Conservation (phyloP, 2,888 invertebrate genomes). For the Tetragnatha montana region DNA sequence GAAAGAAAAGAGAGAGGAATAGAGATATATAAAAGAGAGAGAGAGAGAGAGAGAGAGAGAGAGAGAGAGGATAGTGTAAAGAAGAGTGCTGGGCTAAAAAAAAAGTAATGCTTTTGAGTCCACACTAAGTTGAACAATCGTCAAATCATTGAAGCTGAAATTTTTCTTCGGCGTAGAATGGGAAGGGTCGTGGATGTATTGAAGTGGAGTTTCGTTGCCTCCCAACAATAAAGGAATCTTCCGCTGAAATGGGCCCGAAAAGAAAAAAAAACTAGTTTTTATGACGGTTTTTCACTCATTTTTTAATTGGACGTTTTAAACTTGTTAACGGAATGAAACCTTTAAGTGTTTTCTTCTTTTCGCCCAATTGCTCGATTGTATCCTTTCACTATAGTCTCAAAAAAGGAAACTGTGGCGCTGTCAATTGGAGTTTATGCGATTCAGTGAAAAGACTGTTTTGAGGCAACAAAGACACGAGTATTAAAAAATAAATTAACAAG, state of each 20-base stretch:
- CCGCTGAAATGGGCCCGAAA: slow-evolving; percentile 58
- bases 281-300: slow-evolving; percentile 51
- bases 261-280: slow-evolving; percentile 46
- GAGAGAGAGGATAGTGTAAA: slow-evolving; percentile 12
- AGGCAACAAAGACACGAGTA: not conserved
- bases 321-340: slow-evolving; percentile 34
- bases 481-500: not conserved
- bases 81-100: not conserved
- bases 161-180: slow-evolving; percentile 46
- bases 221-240: slow-evolving; percentile 57
- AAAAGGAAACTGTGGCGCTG: not conserved
- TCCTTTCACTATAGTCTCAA: not conserved
- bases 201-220: slow-evolving; percentile 4
- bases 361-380: slow-evolving; percentile 2
- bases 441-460: not conserved
- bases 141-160: slow-evolving; percentile 68
- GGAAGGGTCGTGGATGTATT: slow-evolving; percentile 32
- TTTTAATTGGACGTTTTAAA: slow-evolving; percentile 65
- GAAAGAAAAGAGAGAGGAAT: slow-evolving; percentile 32
- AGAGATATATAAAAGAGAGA: slow-evolving; percentile 28
- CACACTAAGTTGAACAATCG: slow-evolving; percentile 64
- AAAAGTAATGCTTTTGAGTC: slow-evolving; percentile 52
- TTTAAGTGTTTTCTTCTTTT: slow-evolving; percentile 1
- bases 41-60: slow-evolving; percentile 18
- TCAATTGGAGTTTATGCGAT: not conserved